These are phyloP conservation scores for Napeogenes sylphis DNA, from an alignment of 2,888 invertebrate species.

Conservation along the genomic window DNA sequence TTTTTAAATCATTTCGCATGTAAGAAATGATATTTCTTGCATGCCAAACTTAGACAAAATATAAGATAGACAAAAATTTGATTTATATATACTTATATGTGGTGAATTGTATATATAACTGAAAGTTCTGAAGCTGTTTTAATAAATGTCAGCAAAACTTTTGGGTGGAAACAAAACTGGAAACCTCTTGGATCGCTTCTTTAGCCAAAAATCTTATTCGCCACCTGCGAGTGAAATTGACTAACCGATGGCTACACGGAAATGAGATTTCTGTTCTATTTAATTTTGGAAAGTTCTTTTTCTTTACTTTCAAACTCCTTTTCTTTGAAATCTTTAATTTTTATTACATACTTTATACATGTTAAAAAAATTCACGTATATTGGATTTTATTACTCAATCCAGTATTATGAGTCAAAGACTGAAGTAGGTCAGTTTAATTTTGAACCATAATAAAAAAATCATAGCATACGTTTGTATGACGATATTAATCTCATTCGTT, in stretches of 20 bases:
- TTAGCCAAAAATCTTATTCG: conserved; percentile 21
- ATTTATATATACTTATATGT: too few species aligned
- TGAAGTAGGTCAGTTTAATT: too few species aligned
- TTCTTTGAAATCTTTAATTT: neutral
- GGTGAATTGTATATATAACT: too few species aligned
- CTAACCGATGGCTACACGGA: conserved; percentile 26
- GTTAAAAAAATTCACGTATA: too few species aligned
- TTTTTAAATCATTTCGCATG: too few species aligned
- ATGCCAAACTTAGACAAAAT: too few species aligned
- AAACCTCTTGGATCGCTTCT: conserved; percentile 22
- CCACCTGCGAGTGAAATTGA: conserved; percentile 28
- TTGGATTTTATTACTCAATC: too few species aligned
- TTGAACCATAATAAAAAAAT: neutral
- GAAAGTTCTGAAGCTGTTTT: conserved; percentile 17
- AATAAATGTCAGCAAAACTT: conserved; percentile 22
- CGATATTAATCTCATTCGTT: neutral
- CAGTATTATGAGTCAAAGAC: too few species aligned
- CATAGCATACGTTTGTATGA: neutral
- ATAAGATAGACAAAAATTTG: too few species aligned
- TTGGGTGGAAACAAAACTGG: conserved; percentile 24
- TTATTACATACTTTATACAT: neutral
- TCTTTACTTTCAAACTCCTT: neutral
- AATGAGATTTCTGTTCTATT: conserved; percentile 28
- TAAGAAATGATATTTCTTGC: too few species aligned
- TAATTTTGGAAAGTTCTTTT: conserved; percentile 15